Conservation (phyloP, 1,140 invertebrate species). For the Ceratina japonica region DNA sequence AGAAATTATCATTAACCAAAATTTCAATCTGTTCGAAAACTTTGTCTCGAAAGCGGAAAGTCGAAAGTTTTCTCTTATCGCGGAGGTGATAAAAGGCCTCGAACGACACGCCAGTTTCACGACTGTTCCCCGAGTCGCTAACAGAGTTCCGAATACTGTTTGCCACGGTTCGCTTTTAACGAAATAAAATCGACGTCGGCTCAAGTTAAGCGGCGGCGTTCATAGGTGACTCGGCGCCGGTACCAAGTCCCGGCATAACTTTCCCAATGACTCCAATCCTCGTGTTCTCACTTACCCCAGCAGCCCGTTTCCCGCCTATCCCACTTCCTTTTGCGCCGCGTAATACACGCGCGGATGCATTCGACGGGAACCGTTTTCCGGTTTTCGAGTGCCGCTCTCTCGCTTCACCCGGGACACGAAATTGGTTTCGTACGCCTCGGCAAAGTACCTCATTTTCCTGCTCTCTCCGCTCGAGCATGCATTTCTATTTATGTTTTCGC, state of each 20-base stretch:
- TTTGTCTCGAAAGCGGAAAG: not conserved
- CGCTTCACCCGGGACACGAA: conserved; percentile 42
- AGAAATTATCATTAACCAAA: not conserved
- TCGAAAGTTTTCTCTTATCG: not conserved
- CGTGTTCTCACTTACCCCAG: not conserved
- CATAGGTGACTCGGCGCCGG: not conserved
- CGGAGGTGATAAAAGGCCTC: not conserved
- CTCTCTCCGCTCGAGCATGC: not conserved
- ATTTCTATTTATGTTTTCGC: conserved; percentile 34
- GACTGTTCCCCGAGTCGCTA: not conserved
- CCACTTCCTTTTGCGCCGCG: not conserved
- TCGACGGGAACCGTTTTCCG: conserved; percentile 24
- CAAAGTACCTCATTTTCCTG: conserved; percentile 48
- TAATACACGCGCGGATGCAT: conserved; percentile 16
- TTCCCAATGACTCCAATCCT: conserved; percentile 14
- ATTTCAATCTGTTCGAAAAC: not conserved
- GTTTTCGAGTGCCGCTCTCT: conserved; percentile 28
- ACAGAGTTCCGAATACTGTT: not conserved
- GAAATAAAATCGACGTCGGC: not conserved
- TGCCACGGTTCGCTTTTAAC: not conserved
- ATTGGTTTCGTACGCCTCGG: conserved; percentile 44
- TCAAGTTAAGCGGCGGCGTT: not conserved
- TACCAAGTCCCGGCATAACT: not conserved
- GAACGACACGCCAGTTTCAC: not conserved
- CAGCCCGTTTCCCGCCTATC: conserved; percentile 8